phyloP scores from a whole-genome alignment of 2,888 invertebrate genomes.

The Melieria crassipennis region DNA sequence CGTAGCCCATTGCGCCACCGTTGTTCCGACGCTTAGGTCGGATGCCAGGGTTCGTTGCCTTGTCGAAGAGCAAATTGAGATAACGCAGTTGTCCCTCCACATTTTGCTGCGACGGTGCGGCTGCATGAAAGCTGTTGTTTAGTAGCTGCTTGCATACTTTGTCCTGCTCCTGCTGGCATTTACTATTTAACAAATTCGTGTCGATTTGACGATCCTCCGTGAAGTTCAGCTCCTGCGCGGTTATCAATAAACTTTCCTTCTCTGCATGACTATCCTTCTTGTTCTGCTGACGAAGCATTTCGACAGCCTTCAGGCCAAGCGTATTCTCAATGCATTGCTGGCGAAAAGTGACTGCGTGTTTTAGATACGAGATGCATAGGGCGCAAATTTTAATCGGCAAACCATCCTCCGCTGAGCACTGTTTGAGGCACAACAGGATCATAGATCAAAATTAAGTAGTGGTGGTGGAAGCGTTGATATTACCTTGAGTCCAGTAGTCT shows the following conservation, averaged over 20 bases:
- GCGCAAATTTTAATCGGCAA: conserved; percentile 63
- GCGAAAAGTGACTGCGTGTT: conserved; percentile 64
- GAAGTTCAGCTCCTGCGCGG: conserved; percentile 53
- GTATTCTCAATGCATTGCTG: conserved; percentile 61
- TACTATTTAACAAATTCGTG: conserved; percentile 52
- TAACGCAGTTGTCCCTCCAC: conserved; percentile 51
- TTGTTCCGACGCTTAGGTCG: conserved; percentile 33
- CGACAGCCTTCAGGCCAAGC: conserved; percentile 53
- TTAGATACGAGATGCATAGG: conserved; percentile 64
- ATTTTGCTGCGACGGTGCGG: conserved; percentile 36
- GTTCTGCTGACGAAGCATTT: conserved; percentile 25
- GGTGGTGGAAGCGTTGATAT: not conserved
- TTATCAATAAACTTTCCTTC: conserved; percentile 47
- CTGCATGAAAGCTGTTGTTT: conserved; percentile 39
- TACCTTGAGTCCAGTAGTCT: conserved; percentile 63
- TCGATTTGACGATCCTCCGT: conserved; percentile 55
- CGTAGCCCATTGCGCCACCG: not conserved
- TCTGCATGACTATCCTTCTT: conserved; percentile 38
- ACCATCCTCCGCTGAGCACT: conserved; percentile 61
- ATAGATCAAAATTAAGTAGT: too few relatives aligned
- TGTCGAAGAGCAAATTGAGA: conserved; percentile 55
- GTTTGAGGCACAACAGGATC: not conserved
- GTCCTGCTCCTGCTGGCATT: conserved; percentile 46
- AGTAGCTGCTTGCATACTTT: conserved; percentile 55
- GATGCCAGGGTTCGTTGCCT: conserved; percentile 45